Conservation (phyloP, 2,888 invertebrate genomes). For the Oasisia sp. region DNA sequence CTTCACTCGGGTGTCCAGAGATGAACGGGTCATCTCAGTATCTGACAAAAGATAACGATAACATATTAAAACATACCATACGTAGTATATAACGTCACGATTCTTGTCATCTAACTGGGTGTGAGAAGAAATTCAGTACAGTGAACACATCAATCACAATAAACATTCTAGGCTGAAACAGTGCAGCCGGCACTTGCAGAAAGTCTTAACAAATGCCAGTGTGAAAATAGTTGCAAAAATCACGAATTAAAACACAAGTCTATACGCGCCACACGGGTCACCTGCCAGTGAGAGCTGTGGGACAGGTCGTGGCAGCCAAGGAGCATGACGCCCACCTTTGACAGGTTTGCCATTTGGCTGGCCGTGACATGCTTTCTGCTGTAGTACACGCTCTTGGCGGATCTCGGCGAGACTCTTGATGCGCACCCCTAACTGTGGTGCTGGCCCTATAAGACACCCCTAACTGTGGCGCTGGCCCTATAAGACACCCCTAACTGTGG, state of each 20-base stretch:
- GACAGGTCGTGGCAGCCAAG: neutral
- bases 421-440: neutral
- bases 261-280: neutral
- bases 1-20: neutral
- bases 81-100: neutral
- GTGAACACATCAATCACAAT: neutral
- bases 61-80: too few species aligned
- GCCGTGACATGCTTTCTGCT: neutral
- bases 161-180: neutral
- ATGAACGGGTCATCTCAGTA: neutral
- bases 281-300: neutral
- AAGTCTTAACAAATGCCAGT: too few species aligned
- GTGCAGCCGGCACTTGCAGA: too few species aligned
- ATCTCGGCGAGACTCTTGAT: slow-evolving; percentile 3
- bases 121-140: neutral
- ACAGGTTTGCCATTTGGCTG: neutral
- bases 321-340: neutral
- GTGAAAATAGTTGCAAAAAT: neutral
- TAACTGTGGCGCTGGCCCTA: neutral
- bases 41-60: neutral
- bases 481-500: neutral
- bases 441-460: neutral
- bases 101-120: neutral
- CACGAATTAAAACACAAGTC: neutral
- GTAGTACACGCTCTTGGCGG: neutral